Percentiles rank a stretch among this genome's conserved stretches.
Evolutionary conservation across 2,113 vertebrate genomes (phyloP).

Genomic region (Helogale parvula): DNA sequence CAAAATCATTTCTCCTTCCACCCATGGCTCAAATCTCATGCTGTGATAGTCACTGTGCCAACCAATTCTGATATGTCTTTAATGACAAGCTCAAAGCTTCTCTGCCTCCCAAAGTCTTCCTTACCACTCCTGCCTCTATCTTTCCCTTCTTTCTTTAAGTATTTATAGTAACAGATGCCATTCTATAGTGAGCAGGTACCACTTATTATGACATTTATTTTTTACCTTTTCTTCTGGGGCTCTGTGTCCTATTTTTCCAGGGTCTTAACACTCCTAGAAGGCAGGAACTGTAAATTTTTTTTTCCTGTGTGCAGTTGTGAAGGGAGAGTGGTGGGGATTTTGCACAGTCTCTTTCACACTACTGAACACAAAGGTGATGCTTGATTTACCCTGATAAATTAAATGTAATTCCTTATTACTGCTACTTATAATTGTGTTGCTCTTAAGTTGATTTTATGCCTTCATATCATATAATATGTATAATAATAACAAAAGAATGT

Average conservation of each 20-base stretch:
- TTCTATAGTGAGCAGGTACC: not conserved
- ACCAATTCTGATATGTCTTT: not conserved
- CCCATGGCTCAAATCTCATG: not conserved
- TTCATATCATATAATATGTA: not conserved
- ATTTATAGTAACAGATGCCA: not conserved
- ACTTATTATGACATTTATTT: not conserved
- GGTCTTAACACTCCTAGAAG: not conserved
- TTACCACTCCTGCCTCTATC: not conserved
- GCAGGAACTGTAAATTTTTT: not conserved
- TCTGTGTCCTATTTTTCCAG: not conserved
- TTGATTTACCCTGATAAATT: not conserved
- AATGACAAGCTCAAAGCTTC: not conserved
- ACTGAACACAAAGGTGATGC: not conserved
- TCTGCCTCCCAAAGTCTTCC: not conserved
- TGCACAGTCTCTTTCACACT: not conserved
- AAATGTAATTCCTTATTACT: not conserved
- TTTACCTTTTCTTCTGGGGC: not conserved
- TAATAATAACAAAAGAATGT: not conserved
- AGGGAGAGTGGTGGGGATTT: not conserved
- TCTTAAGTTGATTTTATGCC: constrained; percentile 10
- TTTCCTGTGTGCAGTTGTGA: no score
- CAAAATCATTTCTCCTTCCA: not conserved
- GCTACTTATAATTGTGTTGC: not conserved
- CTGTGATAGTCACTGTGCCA: not conserved
- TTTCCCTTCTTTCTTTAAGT: constrained; percentile 19